Conservation (phyloP, 2,113 vertebrate genomes). For the Dolichotis patagonum region DNA sequence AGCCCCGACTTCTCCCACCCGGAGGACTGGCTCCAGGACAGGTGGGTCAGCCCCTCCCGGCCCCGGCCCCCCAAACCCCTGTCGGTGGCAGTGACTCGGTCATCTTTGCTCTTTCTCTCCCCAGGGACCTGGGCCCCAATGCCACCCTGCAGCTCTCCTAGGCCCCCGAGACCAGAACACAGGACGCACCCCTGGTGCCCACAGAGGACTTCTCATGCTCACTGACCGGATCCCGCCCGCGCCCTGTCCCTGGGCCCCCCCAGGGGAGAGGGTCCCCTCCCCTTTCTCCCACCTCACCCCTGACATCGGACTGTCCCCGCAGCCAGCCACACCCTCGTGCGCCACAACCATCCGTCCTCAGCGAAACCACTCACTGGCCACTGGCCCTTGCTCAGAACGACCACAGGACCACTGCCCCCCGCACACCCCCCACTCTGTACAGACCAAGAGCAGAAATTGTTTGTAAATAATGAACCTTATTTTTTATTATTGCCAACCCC, state of each 20-base stretch:
- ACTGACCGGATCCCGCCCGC: slow-evolving; percentile 34
- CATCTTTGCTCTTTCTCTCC: slow-evolving; percentile 74
- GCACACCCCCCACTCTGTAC: slow-evolving; percentile 82
- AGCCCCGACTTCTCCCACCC: slow-evolving; percentile 85
- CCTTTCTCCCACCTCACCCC: background rate
- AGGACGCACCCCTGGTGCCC: slow-evolving; percentile 53
- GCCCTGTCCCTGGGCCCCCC: slow-evolving; percentile 66
- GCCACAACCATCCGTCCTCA: slow-evolving; percentile 72
- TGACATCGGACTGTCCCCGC: slow-evolving; percentile 56
- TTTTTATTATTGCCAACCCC: slow-evolving; percentile 90
- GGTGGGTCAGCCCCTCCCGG: slow-evolving; percentile 76
- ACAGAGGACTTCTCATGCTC: slow-evolving; percentile 59
- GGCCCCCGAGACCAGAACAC: slow-evolving; percentile 82
- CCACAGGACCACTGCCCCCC: slow-evolving; percentile 81
- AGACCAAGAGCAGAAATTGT: slow-evolving; percentile 90
- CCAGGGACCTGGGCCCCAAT: slow-evolving; percentile 86
- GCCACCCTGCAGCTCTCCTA: slow-evolving; percentile 88
- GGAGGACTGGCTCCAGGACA: slow-evolving; percentile 86
- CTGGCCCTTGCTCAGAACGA: background rate
- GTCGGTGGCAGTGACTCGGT: background rate
- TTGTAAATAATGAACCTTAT: slow-evolving; percentile 92
- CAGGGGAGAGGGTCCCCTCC: slow-evolving; percentile 59
- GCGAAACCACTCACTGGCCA: slow-evolving; percentile 79
- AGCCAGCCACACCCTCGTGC: slow-evolving; percentile 60
- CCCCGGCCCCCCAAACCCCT: background rate